A percentile compares a stretch with the other conserved stretches of the same genome.
These are phyloP conservation scores for Macrotis lagotis DNA, from an alignment of 2,113 vertebrate genomes.

Conservation along the genomic window DNA sequence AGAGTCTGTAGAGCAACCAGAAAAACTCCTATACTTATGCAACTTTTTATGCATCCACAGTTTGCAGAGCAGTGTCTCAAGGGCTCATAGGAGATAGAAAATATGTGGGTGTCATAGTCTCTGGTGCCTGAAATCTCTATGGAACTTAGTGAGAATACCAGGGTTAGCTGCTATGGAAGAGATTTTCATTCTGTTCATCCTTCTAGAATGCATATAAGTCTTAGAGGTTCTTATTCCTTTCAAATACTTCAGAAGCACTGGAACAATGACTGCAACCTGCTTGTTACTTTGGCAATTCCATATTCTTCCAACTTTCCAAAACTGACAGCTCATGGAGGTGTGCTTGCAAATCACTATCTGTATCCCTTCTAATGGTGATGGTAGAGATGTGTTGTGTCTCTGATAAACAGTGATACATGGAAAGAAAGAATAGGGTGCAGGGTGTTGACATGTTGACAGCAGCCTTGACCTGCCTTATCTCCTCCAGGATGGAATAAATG, in stretches of 20 bases:
- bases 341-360: neutral
- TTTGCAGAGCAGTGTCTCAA: constrained; percentile 31
- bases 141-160: constrained; percentile 3
- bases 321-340: neutral
- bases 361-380: neutral
- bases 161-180: neutral
- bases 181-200: constrained; percentile 6
- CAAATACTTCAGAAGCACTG: neutral
- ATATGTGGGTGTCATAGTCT: neutral
- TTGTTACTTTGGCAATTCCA: neutral
- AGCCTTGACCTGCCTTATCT: constrained; percentile 25
- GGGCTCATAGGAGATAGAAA: constrained; percentile 32
- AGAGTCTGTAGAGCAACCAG: neutral
- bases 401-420: neutral
- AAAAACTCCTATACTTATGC: neutral
- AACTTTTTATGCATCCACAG: constrained; percentile 58
- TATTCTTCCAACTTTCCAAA: neutral
- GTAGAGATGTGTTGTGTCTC: neutral
- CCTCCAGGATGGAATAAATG: neutral
- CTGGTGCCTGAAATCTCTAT: constrained; percentile 20
- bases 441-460: neutral
- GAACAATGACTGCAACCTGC: neutral
- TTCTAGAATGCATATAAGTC: neutral
- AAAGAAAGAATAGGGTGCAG: neutral
- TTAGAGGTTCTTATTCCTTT: neutral